A percentile compares a stretch with the other conserved stretches of the same genome.
Conservation (phyloP, 2,113 vertebrate genomes). For the Todiramphus saurophagus region DNA sequence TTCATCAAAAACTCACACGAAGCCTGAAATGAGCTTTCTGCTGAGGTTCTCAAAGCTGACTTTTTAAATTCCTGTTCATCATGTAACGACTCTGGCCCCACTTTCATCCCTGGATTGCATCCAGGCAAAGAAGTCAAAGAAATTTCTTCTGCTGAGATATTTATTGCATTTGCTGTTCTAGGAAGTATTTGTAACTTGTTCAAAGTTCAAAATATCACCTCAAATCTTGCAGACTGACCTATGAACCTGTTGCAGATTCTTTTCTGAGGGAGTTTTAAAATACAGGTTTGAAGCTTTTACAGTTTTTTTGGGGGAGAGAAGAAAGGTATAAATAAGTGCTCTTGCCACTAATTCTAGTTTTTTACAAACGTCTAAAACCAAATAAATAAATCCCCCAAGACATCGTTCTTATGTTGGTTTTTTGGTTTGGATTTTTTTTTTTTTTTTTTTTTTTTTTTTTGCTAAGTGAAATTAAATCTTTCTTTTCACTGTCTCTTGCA, state of each 20-base stretch:
- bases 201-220: slow-evolving; percentile 62
- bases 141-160: slow-evolving; percentile 63
- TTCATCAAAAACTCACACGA: slow-evolving; percentile 55
- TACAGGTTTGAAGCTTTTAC: slow-evolving; percentile 39
- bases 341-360: neutral
- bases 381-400: neutral
- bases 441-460: neutral
- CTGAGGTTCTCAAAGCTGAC: neutral
- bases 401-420: neutral
- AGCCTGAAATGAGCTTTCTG: slow-evolving; percentile 34
- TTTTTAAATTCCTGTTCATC: slow-evolving; percentile 22
- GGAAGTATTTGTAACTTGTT: slow-evolving; percentile 65
- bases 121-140: slow-evolving; percentile 65
- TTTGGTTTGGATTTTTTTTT: too few species aligned
- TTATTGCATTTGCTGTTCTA: slow-evolving; percentile 59
- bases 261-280: neutral
- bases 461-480: neutral
- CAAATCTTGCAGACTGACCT: slow-evolving; percentile 37
- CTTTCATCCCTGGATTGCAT: slow-evolving; percentile 26
- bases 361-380: neutral
- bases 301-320: neutral
- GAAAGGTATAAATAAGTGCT: slow-evolving; percentile 15
- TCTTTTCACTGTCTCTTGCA: neutral
- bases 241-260: slow-evolving; percentile 12
- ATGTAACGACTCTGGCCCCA: neutral